Evolutionary conservation across 1,140 invertebrate species (phyloP).

Genomic region (Zaprionus nigranus): DNA sequence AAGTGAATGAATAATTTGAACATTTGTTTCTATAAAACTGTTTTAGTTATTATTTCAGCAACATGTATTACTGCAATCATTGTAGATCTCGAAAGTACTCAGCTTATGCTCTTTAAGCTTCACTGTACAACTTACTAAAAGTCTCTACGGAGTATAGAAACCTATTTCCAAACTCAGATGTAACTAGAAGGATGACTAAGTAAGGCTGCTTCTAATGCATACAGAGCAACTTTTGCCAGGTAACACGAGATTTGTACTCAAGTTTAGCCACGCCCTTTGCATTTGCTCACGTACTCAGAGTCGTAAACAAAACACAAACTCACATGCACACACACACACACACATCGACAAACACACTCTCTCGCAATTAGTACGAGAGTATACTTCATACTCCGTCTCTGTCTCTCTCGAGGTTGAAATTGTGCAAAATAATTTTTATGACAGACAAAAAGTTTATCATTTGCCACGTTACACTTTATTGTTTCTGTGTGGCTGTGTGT

Average conservation of each 20-base stretch:
- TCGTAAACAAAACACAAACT: background rate
- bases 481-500: constrained; percentile 51
- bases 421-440: constrained; percentile 70
- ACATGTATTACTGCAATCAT: too few relatives aligned
- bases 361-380: constrained; percentile 38
- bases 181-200: background rate
- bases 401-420: constrained; percentile 37
- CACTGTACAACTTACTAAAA: too few relatives aligned
- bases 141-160: too few relatives aligned
- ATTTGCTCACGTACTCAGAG: constrained; percentile 1
- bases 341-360: background rate
- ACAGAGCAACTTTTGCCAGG: background rate
- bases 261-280: constrained; percentile 46
- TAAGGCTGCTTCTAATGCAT: background rate
- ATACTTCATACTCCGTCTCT: background rate
- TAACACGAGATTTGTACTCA: constrained; percentile 14
- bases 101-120: too few relatives aligned
- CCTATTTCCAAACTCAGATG: background rate
- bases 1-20: too few relatives aligned
- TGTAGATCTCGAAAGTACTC: too few relatives aligned
- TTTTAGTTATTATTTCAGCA: too few relatives aligned
- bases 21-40: too few relatives aligned
- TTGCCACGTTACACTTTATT: constrained; percentile 75
- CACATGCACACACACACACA: constrained; percentile 6
- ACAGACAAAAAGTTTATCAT: constrained; percentile 80